phyloP scores from a whole-genome alignment of 2,113 vertebrate species.

The Opisthocomus hoazin region DNA sequence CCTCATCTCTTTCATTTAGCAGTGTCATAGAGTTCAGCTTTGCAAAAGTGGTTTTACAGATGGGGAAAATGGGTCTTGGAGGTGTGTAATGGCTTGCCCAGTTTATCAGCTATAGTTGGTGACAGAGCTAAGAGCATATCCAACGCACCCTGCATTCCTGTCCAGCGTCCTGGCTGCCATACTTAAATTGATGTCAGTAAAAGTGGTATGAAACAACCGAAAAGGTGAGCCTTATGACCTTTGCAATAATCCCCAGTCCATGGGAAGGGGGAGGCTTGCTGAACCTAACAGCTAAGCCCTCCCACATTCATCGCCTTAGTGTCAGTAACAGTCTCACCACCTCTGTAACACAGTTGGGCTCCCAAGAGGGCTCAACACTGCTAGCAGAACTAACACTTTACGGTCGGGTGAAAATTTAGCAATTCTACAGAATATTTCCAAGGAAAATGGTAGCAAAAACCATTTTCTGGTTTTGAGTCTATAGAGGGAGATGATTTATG shows the following conservation, averaged over 20 bases:
- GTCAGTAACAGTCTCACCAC: not conserved
- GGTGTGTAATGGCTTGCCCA: not conserved
- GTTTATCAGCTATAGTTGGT: not conserved
- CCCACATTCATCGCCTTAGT: not conserved
- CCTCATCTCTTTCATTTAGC: not conserved
- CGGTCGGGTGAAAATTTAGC: not conserved
- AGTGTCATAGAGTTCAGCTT: not conserved
- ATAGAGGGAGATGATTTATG: not conserved
- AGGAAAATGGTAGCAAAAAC: not conserved
- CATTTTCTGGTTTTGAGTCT: not conserved
- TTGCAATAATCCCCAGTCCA: not conserved
- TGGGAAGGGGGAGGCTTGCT: not conserved
- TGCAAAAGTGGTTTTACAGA: not conserved
- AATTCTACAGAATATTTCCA: not conserved
- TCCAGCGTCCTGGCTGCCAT: not conserved
- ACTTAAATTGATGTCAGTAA: not conserved
- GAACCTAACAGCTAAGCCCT: not conserved
- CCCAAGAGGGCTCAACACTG: not conserved
- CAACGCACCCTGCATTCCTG: not conserved
- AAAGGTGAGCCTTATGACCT: not conserved
- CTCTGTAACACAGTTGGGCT: accelerated
- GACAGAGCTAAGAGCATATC: not conserved
- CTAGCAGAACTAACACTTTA: not conserved
- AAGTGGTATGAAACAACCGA: not conserved
- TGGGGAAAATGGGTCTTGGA: not conserved